A percentile compares a stretch with the other conserved stretches of the same genome.
phyloP scores from a whole-genome alignment of 2,888 invertebrate genomes.

The Sclerodermus sp. region DNA sequence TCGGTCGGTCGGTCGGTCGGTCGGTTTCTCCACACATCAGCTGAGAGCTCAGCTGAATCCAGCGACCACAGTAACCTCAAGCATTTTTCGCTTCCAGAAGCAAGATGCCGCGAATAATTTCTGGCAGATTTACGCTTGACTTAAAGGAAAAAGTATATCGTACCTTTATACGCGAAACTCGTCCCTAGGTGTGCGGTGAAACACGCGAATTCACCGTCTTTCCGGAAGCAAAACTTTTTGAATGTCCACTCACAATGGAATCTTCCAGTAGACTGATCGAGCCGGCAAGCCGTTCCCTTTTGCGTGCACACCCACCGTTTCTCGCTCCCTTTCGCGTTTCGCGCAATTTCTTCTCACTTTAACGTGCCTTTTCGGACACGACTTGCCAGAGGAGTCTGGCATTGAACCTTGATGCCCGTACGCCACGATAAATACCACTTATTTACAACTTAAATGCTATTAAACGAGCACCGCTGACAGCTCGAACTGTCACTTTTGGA shows the following conservation, averaged over 20 bases:
- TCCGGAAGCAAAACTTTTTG: slow-evolving; percentile 41
- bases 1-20: slow-evolving; percentile 27
- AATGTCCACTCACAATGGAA: slow-evolving; percentile 55
- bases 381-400: too few relatives aligned
- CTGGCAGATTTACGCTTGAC: neutral
- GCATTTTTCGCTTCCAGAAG: too few relatives aligned
- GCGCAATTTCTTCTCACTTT: slow-evolving; percentile 3
- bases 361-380: neutral
- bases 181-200: slow-evolving; percentile 13
- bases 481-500: slow-evolving; percentile 38
- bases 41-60: slow-evolving; percentile 53
- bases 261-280: slow-evolving; percentile 56
- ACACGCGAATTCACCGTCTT: slow-evolving; percentile 27
- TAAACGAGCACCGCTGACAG: slow-evolving; percentile 45
- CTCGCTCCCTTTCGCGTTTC: slow-evolving; percentile 22
- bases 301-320: slow-evolving; percentile 51
- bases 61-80: slow-evolving; percentile 36
- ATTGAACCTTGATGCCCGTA: too few relatives aligned
- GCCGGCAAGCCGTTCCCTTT: slow-evolving; percentile 53
- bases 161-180: slow-evolving; percentile 9
- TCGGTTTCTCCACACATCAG: slow-evolving; percentile 45
- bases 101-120: neutral
- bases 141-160: neutral
- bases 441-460: too few relatives aligned
- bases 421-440: too few relatives aligned